These are phyloP conservation scores for Unio pictorum DNA, from an alignment of 2,888 invertebrate species.

Conservation along the genomic window DNA sequence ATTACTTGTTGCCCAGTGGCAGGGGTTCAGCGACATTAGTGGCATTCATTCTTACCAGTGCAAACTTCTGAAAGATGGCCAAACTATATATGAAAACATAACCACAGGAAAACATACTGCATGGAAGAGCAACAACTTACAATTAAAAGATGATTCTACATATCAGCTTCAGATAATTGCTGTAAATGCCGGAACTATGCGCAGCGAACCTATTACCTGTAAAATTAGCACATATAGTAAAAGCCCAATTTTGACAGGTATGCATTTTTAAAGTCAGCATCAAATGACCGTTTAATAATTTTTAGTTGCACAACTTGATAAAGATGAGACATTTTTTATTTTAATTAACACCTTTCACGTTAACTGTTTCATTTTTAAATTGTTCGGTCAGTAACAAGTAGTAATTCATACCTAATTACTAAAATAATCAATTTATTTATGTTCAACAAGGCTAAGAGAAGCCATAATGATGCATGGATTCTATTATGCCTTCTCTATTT, in stretches of 20 bases:
- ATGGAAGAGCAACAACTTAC: slow-evolving; percentile 5
- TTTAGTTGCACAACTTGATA: no score
- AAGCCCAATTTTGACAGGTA: slow-evolving; percentile 12
- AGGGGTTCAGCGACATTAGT: slow-evolving; percentile 6
- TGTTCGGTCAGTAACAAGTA: no score
- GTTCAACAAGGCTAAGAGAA: no score
- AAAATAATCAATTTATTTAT: no score
- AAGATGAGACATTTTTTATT: no score
- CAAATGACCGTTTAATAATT: no score
- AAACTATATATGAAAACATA: background rate
- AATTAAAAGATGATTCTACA: slow-evolving; percentile 1
- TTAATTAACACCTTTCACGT: no score
- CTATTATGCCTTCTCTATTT: no score
- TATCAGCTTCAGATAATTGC: slow-evolving; percentile 8
- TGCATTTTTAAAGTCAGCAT: background rate
- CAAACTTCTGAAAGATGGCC: slow-evolving; percentile 3
- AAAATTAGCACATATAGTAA: slow-evolving; percentile 4
- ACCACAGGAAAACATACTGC: background rate
- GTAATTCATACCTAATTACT: no score
- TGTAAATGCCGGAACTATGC: slow-evolving; percentile 1
- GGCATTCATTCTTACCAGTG: slow-evolving; percentile 5
- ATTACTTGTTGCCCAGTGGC: slow-evolving; percentile 10
- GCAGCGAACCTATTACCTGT: slow-evolving; percentile 6
- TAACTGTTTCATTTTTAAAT: no score
- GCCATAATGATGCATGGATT: no score